Evolutionary conservation across 2,888 invertebrate genomes (phyloP).

Genomic region (Seira sanloemensis): DNA sequence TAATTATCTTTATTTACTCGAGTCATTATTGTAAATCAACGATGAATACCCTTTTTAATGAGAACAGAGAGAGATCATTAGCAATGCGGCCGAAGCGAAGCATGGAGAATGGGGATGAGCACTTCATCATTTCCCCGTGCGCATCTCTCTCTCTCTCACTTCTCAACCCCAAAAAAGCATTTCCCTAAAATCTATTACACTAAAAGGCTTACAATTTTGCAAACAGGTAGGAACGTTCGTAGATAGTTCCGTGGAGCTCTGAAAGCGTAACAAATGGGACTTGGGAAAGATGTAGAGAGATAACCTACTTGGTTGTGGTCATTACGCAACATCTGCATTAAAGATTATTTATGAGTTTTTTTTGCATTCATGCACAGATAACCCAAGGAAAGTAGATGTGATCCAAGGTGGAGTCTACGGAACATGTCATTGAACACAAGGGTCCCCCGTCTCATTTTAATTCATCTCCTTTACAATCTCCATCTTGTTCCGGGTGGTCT

Average conservation of each 20-base stretch:
- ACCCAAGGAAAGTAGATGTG: not conserved
- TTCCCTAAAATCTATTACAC: not conserved
- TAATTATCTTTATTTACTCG: constrained; percentile 29
- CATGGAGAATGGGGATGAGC: constrained; percentile 4
- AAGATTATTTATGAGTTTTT: constrained; percentile 26
- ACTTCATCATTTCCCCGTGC: constrained; percentile 13
- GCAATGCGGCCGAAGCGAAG: not conserved
- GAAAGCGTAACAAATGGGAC: not conserved
- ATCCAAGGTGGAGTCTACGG: not conserved
- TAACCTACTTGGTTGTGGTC: constrained; percentile 32
- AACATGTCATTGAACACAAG: not conserved
- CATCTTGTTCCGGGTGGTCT: not conserved
- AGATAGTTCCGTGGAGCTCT: not conserved
- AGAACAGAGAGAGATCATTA: constrained; percentile 14
- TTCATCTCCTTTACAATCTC: not conserved
- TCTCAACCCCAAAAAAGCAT: not conserved
- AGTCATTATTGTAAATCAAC: not conserved
- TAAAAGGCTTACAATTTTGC: not conserved
- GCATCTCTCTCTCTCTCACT: not conserved
- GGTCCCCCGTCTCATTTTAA: not conserved
- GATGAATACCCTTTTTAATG: not conserved
- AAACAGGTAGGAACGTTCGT: not conserved
- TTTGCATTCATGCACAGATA: not conserved
- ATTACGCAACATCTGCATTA: constrained; percentile 38
- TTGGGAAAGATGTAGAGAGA: not conserved